phyloP scores from a whole-genome alignment of 2,888 invertebrate genomes.

The Rotaria socialis region DNA sequence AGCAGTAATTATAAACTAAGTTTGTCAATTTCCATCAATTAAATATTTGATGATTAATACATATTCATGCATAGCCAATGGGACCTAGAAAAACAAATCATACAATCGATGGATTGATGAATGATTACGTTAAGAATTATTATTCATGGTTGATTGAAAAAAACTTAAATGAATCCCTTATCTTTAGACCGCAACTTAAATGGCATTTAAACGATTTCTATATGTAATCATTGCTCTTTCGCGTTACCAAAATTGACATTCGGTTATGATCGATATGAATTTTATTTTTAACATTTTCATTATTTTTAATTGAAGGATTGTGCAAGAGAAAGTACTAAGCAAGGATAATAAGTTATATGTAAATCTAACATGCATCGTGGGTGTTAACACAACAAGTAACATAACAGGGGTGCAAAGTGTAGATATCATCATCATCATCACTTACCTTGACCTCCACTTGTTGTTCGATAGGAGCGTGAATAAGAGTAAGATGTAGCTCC shows the following conservation, averaged over 20 bases:
- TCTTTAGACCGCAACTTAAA: background rate
- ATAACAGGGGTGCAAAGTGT: background rate
- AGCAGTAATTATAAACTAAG: background rate
- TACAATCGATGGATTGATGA: background rate
- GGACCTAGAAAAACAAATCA: conserved; percentile 14
- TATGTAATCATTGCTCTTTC: background rate
- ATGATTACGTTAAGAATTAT: background rate
- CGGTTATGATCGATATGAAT: background rate
- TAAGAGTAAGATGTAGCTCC: background rate
- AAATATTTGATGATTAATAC: background rate
- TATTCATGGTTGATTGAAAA: background rate
- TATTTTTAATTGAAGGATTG: background rate
- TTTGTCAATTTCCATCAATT: background rate
- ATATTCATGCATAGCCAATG: background rate
- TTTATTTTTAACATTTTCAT: conserved; percentile 3
- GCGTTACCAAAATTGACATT: background rate
- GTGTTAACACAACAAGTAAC: background rate
- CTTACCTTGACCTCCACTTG: conserved; percentile 29
- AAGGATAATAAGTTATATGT: background rate
- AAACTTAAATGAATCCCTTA: background rate
- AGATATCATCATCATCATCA: background rate
- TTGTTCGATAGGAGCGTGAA: conserved; percentile 28
- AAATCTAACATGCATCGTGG: background rate
- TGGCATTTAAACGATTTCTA: background rate
- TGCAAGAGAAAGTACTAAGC: background rate